Evolutionary conservation across 2,797 vertebrate genomes (phyloP), one percentile per base, ranked within the genome.

Genomic region (Pangasius krempfi): DNA sequence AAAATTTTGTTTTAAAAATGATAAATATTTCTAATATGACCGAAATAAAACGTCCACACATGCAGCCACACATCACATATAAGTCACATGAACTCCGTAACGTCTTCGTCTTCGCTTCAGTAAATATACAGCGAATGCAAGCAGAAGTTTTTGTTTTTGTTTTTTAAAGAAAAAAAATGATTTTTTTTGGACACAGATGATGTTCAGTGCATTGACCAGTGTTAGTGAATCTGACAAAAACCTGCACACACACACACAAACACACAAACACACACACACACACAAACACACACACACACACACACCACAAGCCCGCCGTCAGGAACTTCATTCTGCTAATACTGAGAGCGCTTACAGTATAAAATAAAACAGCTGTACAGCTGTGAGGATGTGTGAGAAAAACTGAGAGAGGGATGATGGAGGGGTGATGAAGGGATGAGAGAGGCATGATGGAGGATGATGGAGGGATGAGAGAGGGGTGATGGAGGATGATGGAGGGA

Each of bases 21-120:
- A 60, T 60, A 0, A 60, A 60, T 60, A 64, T 72, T 72, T 20
- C 2, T 40, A 40, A 37, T 40, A 20, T 72, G 40, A 70, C 25
- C 4, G 0, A 73, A 44, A 25, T 10, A 20, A 16, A 73, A 22
- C 3, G 2, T 75, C 70, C 78, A n/a, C 64, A 73, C 60, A 73
- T 56, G 87, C 85, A 84, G 85, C 81, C n/a, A 85, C 27, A 40
- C 4, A 40, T 40, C 40, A 40, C 3, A 86, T 78, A 87, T 30
- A 68, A 72, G 40, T 40, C 66, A 56, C 37, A 79, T 62, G 60
- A 87, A 18, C 58, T 22, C 14, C 62, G 62, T n/a, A 33, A 33
- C 1, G 66, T 33, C 66, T 33, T n/a, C n/a, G n/a, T n/a, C n/a
- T n/a, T n/a, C n/a, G 12, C 3, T 25, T 60, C 27, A 64, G 27